Percentiles rank a stretch among this genome's conserved stretches.
Conservation (phyloP, 2,113 vertebrate genomes). For the Athene noctua region DNA sequence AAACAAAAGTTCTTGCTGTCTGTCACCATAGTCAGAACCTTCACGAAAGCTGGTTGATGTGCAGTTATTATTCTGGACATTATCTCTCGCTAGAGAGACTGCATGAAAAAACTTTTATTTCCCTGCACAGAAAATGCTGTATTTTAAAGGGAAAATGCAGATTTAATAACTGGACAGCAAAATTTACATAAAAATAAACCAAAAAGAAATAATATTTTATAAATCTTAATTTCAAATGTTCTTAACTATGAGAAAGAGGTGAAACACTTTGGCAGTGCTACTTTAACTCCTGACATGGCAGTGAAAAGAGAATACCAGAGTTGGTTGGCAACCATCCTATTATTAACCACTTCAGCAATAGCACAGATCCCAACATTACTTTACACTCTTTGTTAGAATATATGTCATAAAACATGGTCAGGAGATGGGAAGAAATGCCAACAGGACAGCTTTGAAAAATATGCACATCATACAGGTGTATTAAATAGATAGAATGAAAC, state of each 20-base stretch:
- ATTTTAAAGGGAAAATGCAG: neutral
- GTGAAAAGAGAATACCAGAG: neutral
- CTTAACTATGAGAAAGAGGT: neutral
- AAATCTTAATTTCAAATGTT: neutral
- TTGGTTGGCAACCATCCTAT: neutral
- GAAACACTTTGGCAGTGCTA: neutral
- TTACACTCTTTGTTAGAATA: neutral
- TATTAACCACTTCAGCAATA: neutral
- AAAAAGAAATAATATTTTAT: neutral
- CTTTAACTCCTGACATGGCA: neutral
- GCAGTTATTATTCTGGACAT: constrained; percentile 47
- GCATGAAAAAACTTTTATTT: constrained; percentile 4
- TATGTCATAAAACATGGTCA: neutral
- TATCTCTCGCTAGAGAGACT: neutral
- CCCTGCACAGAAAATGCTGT: neutral
- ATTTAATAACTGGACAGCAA: neutral
- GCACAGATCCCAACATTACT: neutral
- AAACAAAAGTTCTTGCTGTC: constrained; percentile 62
- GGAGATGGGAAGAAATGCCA: constrained; percentile 2
- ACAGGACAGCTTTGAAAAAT: constrained; percentile 26
- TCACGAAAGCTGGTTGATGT: constrained; percentile 29
- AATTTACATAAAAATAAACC: neutral
- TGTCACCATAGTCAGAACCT: constrained; percentile 59
- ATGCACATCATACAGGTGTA: neutral
- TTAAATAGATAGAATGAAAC: constrained; percentile 6